Evolutionary conservation across 1,140 invertebrate species (phyloP).

Genomic region (Neodiprion fabricii): DNA sequence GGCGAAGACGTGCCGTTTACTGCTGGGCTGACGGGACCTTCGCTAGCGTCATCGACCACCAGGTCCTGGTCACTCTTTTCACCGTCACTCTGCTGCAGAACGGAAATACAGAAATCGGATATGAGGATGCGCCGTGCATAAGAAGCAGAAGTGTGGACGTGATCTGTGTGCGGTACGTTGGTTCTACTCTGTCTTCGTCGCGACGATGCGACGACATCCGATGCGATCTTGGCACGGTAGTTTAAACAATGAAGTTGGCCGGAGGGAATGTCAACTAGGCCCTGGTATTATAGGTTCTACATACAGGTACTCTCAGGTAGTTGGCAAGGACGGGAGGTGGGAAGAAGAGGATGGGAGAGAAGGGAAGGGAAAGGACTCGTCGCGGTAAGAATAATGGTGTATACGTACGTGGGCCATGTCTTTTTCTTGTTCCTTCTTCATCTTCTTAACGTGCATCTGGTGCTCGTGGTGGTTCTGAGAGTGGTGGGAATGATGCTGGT

Average conservation of each 20-base stretch:
- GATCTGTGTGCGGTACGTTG: too few species aligned
- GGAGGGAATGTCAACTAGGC: too few species aligned
- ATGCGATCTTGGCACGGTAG: too few species aligned
- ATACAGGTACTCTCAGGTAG: too few species aligned
- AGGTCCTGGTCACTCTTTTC: slow-evolving; percentile 97
- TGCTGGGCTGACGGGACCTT: slow-evolving; percentile 65
- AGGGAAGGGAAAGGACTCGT: too few species aligned
- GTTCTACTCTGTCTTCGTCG: too few species aligned
- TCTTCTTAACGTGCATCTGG: slow-evolving; percentile 55
- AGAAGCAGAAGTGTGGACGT: too few species aligned
- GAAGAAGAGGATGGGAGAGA: too few species aligned
- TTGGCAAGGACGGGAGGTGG: too few species aligned
- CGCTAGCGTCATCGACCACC: slow-evolving; percentile 93
- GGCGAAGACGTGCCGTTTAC: slow-evolving; percentile 77
- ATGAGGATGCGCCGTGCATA: not conserved
- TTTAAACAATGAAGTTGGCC: too few species aligned
- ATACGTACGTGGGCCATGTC: slow-evolving; percentile 57
- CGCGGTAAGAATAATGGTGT: not conserved
- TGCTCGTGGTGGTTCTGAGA: slow-evolving; percentile 61
- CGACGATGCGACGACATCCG: too few species aligned
- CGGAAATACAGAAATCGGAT: not conserved
- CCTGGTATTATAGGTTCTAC: too few species aligned
- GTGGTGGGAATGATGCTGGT: slow-evolving; percentile 57
- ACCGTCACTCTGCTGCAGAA: slow-evolving; percentile 85
- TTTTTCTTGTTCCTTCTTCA: slow-evolving; percentile 60